Base-by-base conservation (phyloP, 2,113 vertebrate species). In the Catharus minimus region DNA sequence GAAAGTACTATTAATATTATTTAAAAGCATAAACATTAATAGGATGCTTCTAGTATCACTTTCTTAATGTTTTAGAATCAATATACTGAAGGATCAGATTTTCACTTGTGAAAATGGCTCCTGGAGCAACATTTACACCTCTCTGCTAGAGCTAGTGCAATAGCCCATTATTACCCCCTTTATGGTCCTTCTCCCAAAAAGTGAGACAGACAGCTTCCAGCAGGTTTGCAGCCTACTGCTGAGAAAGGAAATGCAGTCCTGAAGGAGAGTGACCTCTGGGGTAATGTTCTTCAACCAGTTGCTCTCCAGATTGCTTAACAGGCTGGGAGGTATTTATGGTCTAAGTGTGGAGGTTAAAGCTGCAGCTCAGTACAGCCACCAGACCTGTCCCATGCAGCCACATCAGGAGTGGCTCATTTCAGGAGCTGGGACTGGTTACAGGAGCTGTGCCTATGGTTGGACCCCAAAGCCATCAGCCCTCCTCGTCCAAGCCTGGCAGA, bases 381-480 rank as follows among this genome's bases (percentile, higher is more conserved):
- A 57, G 52, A 53, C 11, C n/a, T n/a, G 47, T 22, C 22, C 30
- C 39, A 27, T 0, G 1, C 38, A 65, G 53, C 27, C 43, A 11
- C 1, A 1, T 20, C 24, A 73, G 49, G 22, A 82, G 10, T 0
- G 5, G 24, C 23, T 67, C 58, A 1, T 9, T 26, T 36, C 55
- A 73, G 44, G 15, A 73, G 24, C 43, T 13, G 67, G 21, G 13
- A 23, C 60, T 7, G 20, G 16, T 46, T 11, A 44, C 30, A 47
- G 27, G 16, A 49, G 11, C 16, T 27, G 8, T 79, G 30, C 11
- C 65, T 60, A 15, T 33, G 33, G 20, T 73, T 38, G 66, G 26
- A 78, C 36, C 38, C 57, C 56, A 50, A 47, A 83, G 36, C 18
- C 43, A 73, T 38, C 43, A 39, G 15, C n/a, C 3, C 14, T 62